phyloP scores from a whole-genome alignment of 2,888 invertebrate species.

The Melinopterus prodromus region DNA sequence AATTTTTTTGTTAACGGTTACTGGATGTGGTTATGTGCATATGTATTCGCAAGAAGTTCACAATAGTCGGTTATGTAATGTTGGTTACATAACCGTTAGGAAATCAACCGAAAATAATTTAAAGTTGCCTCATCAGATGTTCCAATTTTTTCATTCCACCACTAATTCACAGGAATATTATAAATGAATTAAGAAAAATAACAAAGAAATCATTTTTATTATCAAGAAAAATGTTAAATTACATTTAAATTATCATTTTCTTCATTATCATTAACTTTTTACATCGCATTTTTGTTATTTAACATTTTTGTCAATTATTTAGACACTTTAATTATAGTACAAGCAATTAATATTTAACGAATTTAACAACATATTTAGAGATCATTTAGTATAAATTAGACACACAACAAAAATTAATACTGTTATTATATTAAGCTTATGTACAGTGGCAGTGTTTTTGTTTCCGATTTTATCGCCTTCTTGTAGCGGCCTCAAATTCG shows the following conservation, averaged over 20 bases:
- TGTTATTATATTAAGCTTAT: background rate
- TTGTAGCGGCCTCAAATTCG: slow-evolving; percentile 49
- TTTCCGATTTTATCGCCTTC: slow-evolving; percentile 31
- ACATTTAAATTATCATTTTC: background rate
- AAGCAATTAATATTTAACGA: background rate
- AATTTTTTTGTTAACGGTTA: background rate
- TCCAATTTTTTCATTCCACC: too few relatives aligned
- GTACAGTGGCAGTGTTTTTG: background rate
- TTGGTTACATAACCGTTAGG: background rate
- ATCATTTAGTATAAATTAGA: slow-evolving; percentile 7
- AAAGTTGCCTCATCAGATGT: background rate
- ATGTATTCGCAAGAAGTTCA: background rate
- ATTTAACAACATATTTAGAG: slow-evolving; percentile 5
- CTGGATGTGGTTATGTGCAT: too few relatives aligned
- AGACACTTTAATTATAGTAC: background rate
- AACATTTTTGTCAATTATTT: background rate
- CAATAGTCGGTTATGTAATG: background rate
- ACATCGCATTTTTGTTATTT: background rate
- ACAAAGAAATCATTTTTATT: background rate
- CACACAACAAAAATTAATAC: background rate
- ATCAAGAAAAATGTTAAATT: background rate
- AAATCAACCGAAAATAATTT: background rate
- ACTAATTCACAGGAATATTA: too few relatives aligned
- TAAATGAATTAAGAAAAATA: background rate
- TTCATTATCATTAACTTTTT: background rate